Evolutionary conservation across 2,888 invertebrate genomes (phyloP), one percentile per base, ranked within the genome.

Genomic region (Meloe dianella): DNA sequence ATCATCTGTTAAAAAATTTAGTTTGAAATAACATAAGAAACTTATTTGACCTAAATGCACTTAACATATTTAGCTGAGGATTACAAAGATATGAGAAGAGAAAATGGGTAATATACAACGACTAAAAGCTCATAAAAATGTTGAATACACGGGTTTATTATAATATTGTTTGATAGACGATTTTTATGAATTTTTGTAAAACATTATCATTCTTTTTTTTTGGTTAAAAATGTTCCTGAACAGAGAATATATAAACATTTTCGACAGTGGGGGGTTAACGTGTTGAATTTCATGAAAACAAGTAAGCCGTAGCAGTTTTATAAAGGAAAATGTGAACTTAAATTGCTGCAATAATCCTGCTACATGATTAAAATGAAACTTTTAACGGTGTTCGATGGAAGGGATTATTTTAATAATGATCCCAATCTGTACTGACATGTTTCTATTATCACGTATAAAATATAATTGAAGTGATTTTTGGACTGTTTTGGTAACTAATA

Each of bases 101-200:
- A 22, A 51, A 51, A 51, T 51, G 51, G 3, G 10, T 10, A 14
- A 51, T 51, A 51, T 51, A 22, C 0, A 22, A 8, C 51, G 12
- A 22, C 12, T 51, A 51, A 51, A 51, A 51, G 51, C 51, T 51
- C 51, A 14, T 51, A 51, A 51, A 51, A 51, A 24, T 51, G 22
- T 22, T 51, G 51, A 51, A 51, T 22, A 12, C 24, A 51, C 10
- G 51, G 4, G 51, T 22, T 12, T 51, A 51, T 51, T 51, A 51
- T 12, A 51, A 51, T 22, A 22, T 51, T 51, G 20, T 51, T 51
- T 51, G 24, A 51, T 51, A 10, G 22, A 22, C 22, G 24, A 22
- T 24, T 51, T 51, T 51, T 51, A 22, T 22, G 51, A 51, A 51
- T 51, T 51, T 22, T 41, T 51, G 2, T 10, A 22, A 20, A 51